A percentile compares a stretch with the other conserved stretches of the same genome.
Conservation (phyloP, 2,113 vertebrate genomes). For the Lanius collurio region DNA sequence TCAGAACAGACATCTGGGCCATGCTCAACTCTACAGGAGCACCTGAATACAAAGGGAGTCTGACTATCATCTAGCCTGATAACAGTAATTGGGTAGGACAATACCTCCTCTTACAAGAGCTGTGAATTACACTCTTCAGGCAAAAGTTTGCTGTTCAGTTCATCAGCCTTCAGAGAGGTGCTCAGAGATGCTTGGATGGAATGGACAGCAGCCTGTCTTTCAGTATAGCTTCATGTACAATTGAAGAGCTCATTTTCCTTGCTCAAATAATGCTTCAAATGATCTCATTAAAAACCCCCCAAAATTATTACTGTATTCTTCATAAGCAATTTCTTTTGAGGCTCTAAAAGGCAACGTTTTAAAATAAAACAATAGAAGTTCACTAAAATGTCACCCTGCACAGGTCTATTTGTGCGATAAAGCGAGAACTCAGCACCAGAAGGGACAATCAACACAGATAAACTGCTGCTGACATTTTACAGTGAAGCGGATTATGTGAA, state of each 20-base stretch:
- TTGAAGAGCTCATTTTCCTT: not conserved
- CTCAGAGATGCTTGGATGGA: not conserved
- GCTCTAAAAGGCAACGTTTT: not conserved
- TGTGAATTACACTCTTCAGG: not conserved
- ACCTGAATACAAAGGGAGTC: not conserved
- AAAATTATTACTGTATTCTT: not conserved
- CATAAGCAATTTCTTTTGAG: not conserved
- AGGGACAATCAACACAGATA: not conserved
- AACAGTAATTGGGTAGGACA: not conserved
- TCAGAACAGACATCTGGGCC: not conserved
- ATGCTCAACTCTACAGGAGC: not conserved
- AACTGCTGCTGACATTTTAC: not conserved
- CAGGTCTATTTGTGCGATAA: not conserved
- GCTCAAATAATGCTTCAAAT: not conserved
- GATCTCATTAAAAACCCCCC: not conserved
- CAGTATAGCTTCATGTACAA: not conserved
- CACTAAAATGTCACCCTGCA: not conserved
- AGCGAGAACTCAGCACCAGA: not conserved
- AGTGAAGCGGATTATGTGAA: not conserved
- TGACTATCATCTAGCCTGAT: not conserved
- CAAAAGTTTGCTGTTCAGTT: not conserved
- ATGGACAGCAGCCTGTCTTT: not conserved
- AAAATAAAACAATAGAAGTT: not conserved
- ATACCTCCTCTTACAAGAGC: not conserved
- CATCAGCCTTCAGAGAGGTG: not conserved